Percentiles rank a stretch among this genome's conserved stretches.
Conservation (phyloP, 2,888 invertebrate species). For the Gerosis bhagava region DNA sequence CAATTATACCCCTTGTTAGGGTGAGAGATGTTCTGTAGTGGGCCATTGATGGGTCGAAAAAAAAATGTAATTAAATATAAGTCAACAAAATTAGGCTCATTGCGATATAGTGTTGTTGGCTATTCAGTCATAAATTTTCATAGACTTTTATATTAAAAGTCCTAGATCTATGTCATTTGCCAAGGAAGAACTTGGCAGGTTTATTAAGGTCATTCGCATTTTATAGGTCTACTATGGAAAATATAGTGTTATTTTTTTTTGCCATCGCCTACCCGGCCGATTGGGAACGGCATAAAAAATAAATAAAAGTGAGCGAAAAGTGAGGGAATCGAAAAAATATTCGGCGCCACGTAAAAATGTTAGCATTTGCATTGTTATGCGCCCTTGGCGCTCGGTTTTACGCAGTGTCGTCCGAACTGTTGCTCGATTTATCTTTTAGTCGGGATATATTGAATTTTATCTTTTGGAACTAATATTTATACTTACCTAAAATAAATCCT, state of each 20-base stretch:
- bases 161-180: slow-evolving; percentile 2
- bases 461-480: too few relatives aligned
- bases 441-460: not conserved
- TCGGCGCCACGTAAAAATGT: slow-evolving; percentile 38
- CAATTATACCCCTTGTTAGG: too few relatives aligned
- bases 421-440: not conserved
- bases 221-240: slow-evolving; percentile 14
- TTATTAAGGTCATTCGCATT: slow-evolving; percentile 4
- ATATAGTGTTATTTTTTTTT: slow-evolving; percentile 17
- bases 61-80: too few relatives aligned
- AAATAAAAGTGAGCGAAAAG: slow-evolving; percentile 35
- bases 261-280: slow-evolving; percentile 8
- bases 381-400: slow-evolving; percentile 33
- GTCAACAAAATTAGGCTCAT: too few relatives aligned
- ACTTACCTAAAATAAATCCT: too few relatives aligned
- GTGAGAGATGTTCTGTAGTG: too few relatives aligned
- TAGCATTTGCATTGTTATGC: slow-evolving; percentile 38
- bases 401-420: slow-evolving; percentile 9
- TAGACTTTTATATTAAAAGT: too few relatives aligned
- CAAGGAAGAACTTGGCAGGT: slow-evolving; percentile 5
- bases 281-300: slow-evolving; percentile 30
- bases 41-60: too few relatives aligned
- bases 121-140: too few relatives aligned
- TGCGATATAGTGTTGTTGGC: too few relatives aligned
- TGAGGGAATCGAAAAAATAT: slow-evolving; percentile 36